Evolutionary conservation across 2,888 invertebrate species (phyloP).

Genomic region (Cheilosia scutellata): DNA sequence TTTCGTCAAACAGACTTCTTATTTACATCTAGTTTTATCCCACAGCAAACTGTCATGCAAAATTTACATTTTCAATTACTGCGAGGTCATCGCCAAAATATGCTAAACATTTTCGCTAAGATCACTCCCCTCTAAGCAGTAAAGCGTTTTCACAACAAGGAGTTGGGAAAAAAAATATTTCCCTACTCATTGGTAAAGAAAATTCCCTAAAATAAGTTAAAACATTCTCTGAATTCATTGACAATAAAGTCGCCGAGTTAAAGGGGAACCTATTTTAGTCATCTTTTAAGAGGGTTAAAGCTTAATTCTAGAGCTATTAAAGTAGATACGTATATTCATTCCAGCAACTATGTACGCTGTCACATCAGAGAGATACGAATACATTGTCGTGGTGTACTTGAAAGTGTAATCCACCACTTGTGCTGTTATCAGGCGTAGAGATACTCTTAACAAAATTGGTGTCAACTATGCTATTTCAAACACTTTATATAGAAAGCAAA

Average conservation of each 20-base stretch:
- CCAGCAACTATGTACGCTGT: background rate
- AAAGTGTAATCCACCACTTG: conserved; percentile 24
- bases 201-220: too few relatives aligned
- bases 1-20: background rate
- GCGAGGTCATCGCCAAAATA: too few relatives aligned
- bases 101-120: too few relatives aligned
- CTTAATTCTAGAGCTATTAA: background rate
- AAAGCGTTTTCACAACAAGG: too few relatives aligned
- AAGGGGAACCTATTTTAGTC: conserved; percentile 9
- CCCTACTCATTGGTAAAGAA: too few relatives aligned
- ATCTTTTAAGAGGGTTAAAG: background rate
- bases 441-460: conserved; percentile 18
- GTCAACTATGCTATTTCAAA: conserved; percentile 28
- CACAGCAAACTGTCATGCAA: background rate
- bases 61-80: too few relatives aligned
- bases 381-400: conserved; percentile 22
- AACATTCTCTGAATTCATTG: background rate
- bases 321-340: background rate
- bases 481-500: background rate
- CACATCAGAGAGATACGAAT: background rate
- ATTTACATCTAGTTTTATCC: background rate
- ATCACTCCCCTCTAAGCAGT: too few relatives aligned
- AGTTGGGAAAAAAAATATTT: too few relatives aligned
- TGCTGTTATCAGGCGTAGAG: conserved; percentile 24
- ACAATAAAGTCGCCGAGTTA: background rate